Evolutionary conservation across 2,888 invertebrate genomes (phyloP), one percentile per base, ranked within the genome.

Genomic region (Rhingia campestris): DNA sequence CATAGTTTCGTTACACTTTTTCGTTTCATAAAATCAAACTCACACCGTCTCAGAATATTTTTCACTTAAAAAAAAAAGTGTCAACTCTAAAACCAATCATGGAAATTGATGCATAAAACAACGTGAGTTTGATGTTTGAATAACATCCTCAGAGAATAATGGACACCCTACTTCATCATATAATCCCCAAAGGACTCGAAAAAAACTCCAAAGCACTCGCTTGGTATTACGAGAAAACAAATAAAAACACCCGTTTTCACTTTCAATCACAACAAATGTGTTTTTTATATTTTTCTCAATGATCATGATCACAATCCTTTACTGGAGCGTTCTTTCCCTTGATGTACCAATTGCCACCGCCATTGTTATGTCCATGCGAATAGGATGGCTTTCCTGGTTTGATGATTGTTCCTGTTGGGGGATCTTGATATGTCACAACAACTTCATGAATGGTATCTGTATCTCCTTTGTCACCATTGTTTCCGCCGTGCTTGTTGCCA

Each of bases 341-440:
- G 14, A n/a, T 35, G 6, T 7, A 14, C 70, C 70, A 72, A 6
- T 32, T 22, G 64, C 41, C 64, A 41, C 47, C 30, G 7, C 6
- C 10, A 0, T 43, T 32, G 2, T 9, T 10, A 3, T 3, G 1
- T 6, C 41, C 41, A 3, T 41, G 10, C 41, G 41, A 41, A 10
- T 41, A 41, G 10, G 9, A 9, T 51, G 49, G 12, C 4, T 33
- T n/a, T n/a, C 22, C 47, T 22, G 22, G 22, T 22, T 22, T 22
- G 4, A 47, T 32, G 10, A 32, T 33, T 2, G 37, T 41, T 39
- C 39, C 41, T 4, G 3, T n/a, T 9, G 49, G 64, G 4, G 75
- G 75, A 12, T 37, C 41, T 2, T 54, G 1, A 33, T 56, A 64
- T 30, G 30, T 67, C 22, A 75, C 59, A 0, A 67, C 37, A 30